phyloP scores from a whole-genome alignment of 2,888 invertebrate species.

The Tipula vernalis region DNA sequence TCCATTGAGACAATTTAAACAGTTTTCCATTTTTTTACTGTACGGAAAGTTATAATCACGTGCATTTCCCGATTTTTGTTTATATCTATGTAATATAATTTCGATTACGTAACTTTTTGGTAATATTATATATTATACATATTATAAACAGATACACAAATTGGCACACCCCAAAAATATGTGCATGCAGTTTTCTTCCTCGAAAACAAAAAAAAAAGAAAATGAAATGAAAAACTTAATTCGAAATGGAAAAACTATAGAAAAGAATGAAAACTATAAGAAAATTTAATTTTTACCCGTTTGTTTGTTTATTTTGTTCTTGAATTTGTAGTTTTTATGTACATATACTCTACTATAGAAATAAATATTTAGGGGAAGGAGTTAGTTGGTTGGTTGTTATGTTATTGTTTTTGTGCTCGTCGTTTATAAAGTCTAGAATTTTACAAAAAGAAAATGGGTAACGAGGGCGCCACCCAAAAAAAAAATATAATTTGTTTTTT shows the following conservation, averaged over 20 bases:
- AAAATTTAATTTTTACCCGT: not conserved
- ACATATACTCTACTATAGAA: not conserved
- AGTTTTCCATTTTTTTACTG: not conserved
- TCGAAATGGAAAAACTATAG: not conserved
- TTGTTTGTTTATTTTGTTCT: not conserved
- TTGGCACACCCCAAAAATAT: not conserved
- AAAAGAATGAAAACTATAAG: not conserved
- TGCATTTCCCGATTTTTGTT: not conserved
- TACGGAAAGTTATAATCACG: not conserved
- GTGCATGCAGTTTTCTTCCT: not conserved
- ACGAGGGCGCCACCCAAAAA: not conserved
- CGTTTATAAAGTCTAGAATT: not conserved
- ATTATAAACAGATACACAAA: too few species aligned
- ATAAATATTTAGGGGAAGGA: not conserved
- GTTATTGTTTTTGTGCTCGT: not conserved
- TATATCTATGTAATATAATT: not conserved
- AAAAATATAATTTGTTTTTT: not conserved
- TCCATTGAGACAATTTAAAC: not conserved
- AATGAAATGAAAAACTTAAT: not conserved
- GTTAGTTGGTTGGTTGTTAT: not conserved
- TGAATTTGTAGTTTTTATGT: not conserved
- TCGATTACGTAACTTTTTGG: not conserved
- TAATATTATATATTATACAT: too few species aligned
- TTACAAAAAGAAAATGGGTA: not conserved
- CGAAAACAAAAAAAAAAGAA: not conserved